A percentile compares a stretch with the other conserved stretches of the same genome.
Conservation (phyloP, 2,888 invertebrate species). For the Drosophila meridionalis region DNA sequence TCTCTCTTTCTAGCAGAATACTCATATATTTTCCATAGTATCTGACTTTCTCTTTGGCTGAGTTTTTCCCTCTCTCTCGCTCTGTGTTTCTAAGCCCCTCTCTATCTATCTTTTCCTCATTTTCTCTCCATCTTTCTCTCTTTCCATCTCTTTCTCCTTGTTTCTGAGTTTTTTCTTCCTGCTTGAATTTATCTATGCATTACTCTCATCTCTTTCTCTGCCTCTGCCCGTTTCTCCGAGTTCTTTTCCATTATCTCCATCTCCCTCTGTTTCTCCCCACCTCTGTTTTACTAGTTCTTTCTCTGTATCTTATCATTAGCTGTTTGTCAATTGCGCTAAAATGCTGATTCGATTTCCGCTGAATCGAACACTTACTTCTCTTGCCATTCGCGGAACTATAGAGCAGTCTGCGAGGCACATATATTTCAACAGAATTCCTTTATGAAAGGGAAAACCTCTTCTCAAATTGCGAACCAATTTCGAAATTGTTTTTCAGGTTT, state of each 20-base stretch:
- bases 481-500: constrained; percentile 17
- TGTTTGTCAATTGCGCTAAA: background rate
- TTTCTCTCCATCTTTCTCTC: background rate
- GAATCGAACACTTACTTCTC: background rate
- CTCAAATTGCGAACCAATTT: constrained; percentile 9
- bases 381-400: background rate
- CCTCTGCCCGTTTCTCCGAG: background rate
- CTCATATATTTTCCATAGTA: no score
- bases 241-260: no score
- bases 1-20: no score
- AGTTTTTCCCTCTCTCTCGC: background rate
- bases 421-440: background rate
- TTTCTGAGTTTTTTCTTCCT: no score
- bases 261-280: background rate
- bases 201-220: background rate
- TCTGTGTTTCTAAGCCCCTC: background rate
- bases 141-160: background rate
- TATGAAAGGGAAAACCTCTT: constrained; percentile 5
- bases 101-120: background rate
- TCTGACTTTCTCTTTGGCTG: no score
- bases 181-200: no score
- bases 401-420: background rate
- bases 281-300: background rate
- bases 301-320: background rate
- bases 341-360: background rate